A percentile compares a stretch with the other conserved stretches of the same genome.
Evolutionary conservation across 2,888 invertebrate genomes (phyloP).

Genomic region (Eristalinus sepulchralis): DNA sequence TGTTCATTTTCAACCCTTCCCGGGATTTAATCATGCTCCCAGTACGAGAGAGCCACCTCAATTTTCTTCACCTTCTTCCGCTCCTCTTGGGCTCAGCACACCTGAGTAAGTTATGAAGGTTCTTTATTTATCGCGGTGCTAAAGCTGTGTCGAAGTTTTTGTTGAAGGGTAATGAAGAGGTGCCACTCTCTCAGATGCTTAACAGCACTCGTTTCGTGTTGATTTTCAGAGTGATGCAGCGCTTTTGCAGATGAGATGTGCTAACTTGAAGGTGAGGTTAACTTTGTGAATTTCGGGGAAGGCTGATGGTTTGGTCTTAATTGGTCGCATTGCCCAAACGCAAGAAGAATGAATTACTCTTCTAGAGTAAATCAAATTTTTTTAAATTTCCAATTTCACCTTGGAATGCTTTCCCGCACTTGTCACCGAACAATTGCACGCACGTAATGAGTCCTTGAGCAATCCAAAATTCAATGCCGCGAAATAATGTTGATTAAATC

Average conservation of each 20-base stretch:
- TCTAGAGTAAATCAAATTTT: too few relatives aligned
- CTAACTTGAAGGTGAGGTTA: not conserved
- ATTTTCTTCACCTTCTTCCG: slow-evolving; percentile 45
- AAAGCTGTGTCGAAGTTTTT: slow-evolving; percentile 40
- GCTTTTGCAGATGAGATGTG: slow-evolving; percentile 16
- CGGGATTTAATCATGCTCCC: slow-evolving; percentile 44
- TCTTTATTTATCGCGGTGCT: slow-evolving; percentile 45
- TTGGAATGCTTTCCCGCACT: too few relatives aligned
- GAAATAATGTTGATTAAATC: not conserved
- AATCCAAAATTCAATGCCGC: not conserved
- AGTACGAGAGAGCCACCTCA: slow-evolving; percentile 39
- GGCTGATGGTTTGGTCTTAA: not conserved
- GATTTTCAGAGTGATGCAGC: slow-evolving; percentile 37
- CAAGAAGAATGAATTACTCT: too few relatives aligned
- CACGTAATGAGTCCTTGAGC: not conserved
- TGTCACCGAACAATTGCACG: too few relatives aligned
- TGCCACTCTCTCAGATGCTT: slow-evolving; percentile 7
- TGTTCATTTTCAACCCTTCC: slow-evolving; percentile 59
- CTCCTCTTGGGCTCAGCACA: not conserved
- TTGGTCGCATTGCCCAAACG: not conserved
- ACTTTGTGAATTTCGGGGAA: not conserved
- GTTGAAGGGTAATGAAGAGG: slow-evolving; percentile 54
- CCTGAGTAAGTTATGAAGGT: slow-evolving; percentile 57
- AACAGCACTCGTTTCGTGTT: slow-evolving; percentile 23
- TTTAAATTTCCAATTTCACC: too few relatives aligned